A percentile compares a stretch with the other conserved stretches of the same genome.
Conservation (phyloP, 2,113 vertebrate genomes). For the Thinocorus orbignyianus region DNA sequence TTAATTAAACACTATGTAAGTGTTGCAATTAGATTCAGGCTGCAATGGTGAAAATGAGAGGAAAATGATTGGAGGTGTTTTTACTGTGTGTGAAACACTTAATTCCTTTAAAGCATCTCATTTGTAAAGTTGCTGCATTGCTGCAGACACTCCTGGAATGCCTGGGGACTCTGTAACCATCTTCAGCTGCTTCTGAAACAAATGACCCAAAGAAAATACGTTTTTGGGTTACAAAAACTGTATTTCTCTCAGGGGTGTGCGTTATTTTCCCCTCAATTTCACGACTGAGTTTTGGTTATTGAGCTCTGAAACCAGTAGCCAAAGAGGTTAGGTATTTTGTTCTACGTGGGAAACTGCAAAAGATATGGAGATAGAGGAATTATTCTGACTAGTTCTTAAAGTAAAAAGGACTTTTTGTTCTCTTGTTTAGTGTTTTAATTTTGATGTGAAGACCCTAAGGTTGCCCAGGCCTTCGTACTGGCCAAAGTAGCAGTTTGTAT, state of each 20-base stretch:
- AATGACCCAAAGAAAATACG: background rate
- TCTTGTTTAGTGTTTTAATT: background rate
- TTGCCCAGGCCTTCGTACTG: background rate
- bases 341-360: background rate
- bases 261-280: background rate
- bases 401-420: background rate
- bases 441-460: background rate
- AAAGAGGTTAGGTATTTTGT: background rate
- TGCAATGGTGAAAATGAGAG: conserved; percentile 26
- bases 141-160: background rate
- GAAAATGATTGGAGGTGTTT: background rate
- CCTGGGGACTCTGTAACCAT: background rate
- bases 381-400: background rate
- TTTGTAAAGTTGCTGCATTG: background rate
- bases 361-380: background rate
- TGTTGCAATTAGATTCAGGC: conserved; percentile 70
- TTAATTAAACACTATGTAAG: conserved; percentile 76
- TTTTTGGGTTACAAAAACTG: background rate
- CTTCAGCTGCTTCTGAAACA: background rate
- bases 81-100: conserved; percentile 26
- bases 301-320: background rate
- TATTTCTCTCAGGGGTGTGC: background rate
- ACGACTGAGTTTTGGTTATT: background rate
- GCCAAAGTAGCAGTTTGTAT: background rate
- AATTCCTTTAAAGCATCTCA: conserved; percentile 7